Conservation (phyloP, 2,888 invertebrate genomes). For the Polymixis lichenea region DNA sequence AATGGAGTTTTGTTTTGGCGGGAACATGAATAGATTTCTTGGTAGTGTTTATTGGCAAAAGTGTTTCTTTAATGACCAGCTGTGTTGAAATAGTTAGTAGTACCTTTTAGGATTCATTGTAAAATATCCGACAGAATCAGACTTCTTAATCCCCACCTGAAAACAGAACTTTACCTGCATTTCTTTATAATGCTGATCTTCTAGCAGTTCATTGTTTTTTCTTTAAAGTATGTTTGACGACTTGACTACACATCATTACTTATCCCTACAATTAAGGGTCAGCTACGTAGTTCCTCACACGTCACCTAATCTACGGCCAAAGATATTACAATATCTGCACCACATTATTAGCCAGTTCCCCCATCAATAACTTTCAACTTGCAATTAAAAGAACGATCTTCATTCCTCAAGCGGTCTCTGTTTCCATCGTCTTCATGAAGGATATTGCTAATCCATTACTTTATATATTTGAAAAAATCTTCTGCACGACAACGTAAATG, state of each 20-base stretch:
- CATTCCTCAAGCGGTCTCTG: conserved; percentile 4
- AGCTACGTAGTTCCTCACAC: neutral
- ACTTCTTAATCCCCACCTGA: neutral
- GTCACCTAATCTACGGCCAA: conserved; percentile 10
- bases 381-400: conserved; percentile 20
- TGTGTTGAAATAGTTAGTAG: neutral
- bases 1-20: conserved; percentile 39
- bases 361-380: conserved; percentile 30
- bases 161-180: neutral
- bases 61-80: conserved; percentile 13
- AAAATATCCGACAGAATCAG: neutral
- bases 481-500: too few relatives aligned
- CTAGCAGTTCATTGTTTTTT: neutral
- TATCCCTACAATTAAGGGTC: too few relatives aligned
- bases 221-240: neutral
- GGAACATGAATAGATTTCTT: conserved; percentile 17
- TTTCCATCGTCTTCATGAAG: neutral
- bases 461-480: too few relatives aligned
- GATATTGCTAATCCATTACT: too few relatives aligned
- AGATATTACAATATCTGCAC: conserved; percentile 8
- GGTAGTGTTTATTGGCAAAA: conserved; percentile 7
- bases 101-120: too few relatives aligned
- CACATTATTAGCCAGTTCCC: neutral
- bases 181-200: neutral
- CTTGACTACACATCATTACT: too few relatives aligned